Base-by-base conservation (phyloP, 2,797 vertebrate genomes). In the Bufotes viridis region DNA sequence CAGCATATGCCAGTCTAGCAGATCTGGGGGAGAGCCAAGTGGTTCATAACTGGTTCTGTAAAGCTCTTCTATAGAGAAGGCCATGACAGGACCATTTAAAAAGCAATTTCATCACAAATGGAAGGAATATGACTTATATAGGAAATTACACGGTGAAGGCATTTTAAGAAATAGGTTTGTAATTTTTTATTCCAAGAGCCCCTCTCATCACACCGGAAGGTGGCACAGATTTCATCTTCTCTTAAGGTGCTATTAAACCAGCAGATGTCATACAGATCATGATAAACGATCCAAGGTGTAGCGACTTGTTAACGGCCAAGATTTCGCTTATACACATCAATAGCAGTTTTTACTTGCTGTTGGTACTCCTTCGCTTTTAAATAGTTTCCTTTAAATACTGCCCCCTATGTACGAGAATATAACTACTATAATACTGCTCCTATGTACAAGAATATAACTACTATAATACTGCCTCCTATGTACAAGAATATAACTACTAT, bases 1-100 rank as follows among this genome's bases (percentile, higher is more conserved):
- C 90, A 91, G 92, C 82, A 84, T 88, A 88, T 85, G 76, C 55
- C 82, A 42, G 42, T 42, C 42, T 42, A 42, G 42, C 42, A 42
- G 34, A 74, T 60, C 58, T 81, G 53, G 7, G 26, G 29, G 9
- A 34, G 29, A 49, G 70, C 70, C 34, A 42, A 49, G 70, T 12
- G 11, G 34, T 17, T 74, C 70, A 72, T 42, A 42, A 42, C 29
- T 74, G 18, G 34, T 4, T 49, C 70, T 18, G 34, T 10, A 57
- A 74, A 74, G 17, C 7, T 22, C 8, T 17, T 29, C 24, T 9
- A 42, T 13, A 72, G 69, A 20, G 42, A 18, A 42, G 26, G 11
- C 26, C 17, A 29, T 29, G 10, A 24, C 10, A 0, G 11, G 22
- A 65, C 63, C 63, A 65, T 65, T 65, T 65, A 65, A 7, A 6